Base-by-base conservation (phyloP, 1,140 invertebrate genomes). In the Anoplolepis gracilipes region DNA sequence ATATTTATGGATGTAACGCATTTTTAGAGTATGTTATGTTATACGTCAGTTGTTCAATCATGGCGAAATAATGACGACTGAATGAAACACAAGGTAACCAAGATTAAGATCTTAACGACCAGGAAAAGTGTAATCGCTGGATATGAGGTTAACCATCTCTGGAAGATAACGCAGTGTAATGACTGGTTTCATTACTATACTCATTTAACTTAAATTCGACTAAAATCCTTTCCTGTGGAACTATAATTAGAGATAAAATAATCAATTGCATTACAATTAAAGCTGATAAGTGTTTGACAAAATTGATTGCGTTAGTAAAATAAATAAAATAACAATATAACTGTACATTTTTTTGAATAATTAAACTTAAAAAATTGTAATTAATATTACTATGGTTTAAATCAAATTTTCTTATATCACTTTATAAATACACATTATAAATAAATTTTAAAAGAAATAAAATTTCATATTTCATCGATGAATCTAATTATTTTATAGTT, bases 81-180 rank as follows among this genome's bases (percentile, higher is more conserved):
- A 8, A 30, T 30, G 25, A 49, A n/a, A 70, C 30, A 49, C 25
- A 13, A 42, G 33, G 7, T 46, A 28, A 49, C 16, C 7, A 70
- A 70, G 1, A 49, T 70, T 49, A 70, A 70, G 19, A 8, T n/a
- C 8, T 65, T 30, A 1, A 22, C 16, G 2, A 46, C 39, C 7
- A 22, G 6, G 42, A 69, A 69, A 46, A 28, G 19, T 49, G 16
- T 42, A 46, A 46, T 33, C 19, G 10, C 25, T 69, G 16, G 13
- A 67, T 69, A 28, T 19, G 7, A 28, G n/a, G 25, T 69, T 69
- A 49, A 49, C 46, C 46, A 69, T 69, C 39, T 69, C 22, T 11
- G 53, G n/a, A 57, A 57, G 53, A 57, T 57, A 57, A 57, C 19
- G n/a, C 53, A 57, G 53, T n/a, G n/a, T 57, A 57, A 57, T 57